Conservation (phyloP, 2,113 vertebrate species). For the Lagopus muta region DNA sequence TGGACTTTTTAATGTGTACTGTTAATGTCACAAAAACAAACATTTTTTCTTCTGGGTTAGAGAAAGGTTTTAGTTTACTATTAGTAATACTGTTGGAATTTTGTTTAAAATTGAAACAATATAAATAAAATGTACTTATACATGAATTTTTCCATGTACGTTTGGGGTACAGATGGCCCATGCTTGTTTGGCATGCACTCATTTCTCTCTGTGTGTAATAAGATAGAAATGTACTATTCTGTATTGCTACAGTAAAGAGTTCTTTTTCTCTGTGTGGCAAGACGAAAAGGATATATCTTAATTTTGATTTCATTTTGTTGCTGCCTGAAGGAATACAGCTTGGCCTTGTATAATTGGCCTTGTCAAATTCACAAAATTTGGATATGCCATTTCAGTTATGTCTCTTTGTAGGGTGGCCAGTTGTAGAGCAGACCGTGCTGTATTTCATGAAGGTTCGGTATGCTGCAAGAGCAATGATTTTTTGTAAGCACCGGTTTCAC, state of each 20-base stretch:
- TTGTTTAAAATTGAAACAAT: slow-evolving; percentile 69
- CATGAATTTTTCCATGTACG: slow-evolving; percentile 37
- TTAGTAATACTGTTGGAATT: slow-evolving; percentile 66
- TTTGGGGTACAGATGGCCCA: neutral
- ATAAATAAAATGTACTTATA: slow-evolving; percentile 65
- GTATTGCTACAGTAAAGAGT: neutral
- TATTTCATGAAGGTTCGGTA: neutral
- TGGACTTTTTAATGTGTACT: slow-evolving; percentile 42
- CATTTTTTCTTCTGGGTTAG: slow-evolving; percentile 55
- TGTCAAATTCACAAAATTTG: neutral
- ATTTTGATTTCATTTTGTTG: neutral
- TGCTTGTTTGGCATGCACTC: neutral
- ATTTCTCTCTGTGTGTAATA: neutral
- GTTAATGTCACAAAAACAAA: slow-evolving; percentile 64
- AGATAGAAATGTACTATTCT: neutral
- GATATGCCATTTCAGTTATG: neutral
- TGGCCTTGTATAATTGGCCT: rapidly evolving
- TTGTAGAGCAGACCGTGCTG: rapidly evolving
- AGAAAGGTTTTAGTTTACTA: slow-evolving; percentile 65
- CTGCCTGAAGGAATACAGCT: neutral
- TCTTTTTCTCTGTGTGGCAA: neutral
- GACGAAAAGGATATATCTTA: neutral
- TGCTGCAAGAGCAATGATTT: neutral
- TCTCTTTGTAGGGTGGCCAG: neutral
- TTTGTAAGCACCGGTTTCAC: neutral